phyloP scores from a whole-genome alignment of 2,888 invertebrate species.

The Spialia ferax region DNA sequence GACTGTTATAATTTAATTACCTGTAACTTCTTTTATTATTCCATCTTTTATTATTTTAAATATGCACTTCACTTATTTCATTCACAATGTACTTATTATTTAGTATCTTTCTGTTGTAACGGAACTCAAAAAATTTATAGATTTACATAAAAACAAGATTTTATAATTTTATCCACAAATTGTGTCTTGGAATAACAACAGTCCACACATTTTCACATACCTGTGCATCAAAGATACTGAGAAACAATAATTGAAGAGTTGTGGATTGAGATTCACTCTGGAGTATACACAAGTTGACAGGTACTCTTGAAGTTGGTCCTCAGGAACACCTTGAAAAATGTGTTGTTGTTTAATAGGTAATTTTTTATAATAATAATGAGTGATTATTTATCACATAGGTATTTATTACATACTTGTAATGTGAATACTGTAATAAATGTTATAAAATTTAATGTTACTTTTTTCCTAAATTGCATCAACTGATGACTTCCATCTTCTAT shows the following conservation, averaged over 20 bases:
- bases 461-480: too few species aligned
- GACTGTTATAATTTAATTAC: neutral
- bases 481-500: too few species aligned
- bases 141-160: neutral
- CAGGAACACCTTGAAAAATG: neutral
- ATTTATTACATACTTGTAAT: too few species aligned
- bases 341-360: too few species aligned
- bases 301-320: neutral
- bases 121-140: too few species aligned
- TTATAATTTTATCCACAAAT: too few species aligned
- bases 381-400: too few species aligned
- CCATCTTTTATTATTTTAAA: neutral
- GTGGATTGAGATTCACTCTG: slow-evolving; percentile 49
- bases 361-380: too few species aligned
- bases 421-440: neutral
- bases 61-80: neutral
- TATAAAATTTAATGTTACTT: too few species aligned
- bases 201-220: slow-evolving; percentile 55
- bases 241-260: slow-evolving; percentile 92
- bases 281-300: neutral
- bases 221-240: slow-evolving; percentile 92
- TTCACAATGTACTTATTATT: neutral
- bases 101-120: neutral
- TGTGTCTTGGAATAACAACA: too few species aligned
- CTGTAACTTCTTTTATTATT: too few species aligned